Evolutionary conservation across 2,888 invertebrate genomes (phyloP).

Genomic region (Schizotus pectinicornis): DNA sequence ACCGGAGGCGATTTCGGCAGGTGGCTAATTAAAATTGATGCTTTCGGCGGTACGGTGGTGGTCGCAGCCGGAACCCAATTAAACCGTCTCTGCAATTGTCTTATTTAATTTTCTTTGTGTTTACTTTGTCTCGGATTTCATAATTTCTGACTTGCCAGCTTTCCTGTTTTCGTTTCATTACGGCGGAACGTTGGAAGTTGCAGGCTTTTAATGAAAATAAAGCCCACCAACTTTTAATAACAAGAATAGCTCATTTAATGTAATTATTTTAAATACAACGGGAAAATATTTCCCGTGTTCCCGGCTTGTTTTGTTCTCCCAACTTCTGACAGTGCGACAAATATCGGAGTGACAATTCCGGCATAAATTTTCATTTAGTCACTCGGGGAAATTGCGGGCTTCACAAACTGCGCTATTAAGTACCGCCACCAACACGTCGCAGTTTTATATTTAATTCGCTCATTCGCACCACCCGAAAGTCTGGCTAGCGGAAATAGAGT

Average conservation of each 20-base stretch:
- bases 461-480: too few species aligned
- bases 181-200: slow-evolving; percentile 21
- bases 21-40: background rate
- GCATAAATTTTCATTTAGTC: background rate
- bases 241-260: slow-evolving; percentile 25
- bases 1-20: too few species aligned
- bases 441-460: too few species aligned
- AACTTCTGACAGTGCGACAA: slow-evolving; percentile 3
- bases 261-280: slow-evolving; percentile 24
- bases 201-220: slow-evolving; percentile 28
- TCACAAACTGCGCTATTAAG: too few species aligned
- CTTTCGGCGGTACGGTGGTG: background rate
- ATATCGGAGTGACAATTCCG: slow-evolving; percentile 8
- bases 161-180: slow-evolving; percentile 30
- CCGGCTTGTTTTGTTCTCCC: slow-evolving; percentile 3
- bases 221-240: slow-evolving; percentile 25
- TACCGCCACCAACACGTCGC: too few species aligned
- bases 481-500: too few species aligned
- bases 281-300: slow-evolving; percentile 12
- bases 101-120: slow-evolving; percentile 30
- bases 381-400: too few species aligned
- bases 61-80: slow-evolving; percentile 9
- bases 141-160: slow-evolving; percentile 26
- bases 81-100: slow-evolving; percentile 18
- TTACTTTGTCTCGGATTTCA: slow-evolving; percentile 31